A percentile compares a stretch with the other conserved stretches of the same genome.
phyloP scores from a whole-genome alignment of 1,140 invertebrate genomes.

The Zelostemma sp. region DNA sequence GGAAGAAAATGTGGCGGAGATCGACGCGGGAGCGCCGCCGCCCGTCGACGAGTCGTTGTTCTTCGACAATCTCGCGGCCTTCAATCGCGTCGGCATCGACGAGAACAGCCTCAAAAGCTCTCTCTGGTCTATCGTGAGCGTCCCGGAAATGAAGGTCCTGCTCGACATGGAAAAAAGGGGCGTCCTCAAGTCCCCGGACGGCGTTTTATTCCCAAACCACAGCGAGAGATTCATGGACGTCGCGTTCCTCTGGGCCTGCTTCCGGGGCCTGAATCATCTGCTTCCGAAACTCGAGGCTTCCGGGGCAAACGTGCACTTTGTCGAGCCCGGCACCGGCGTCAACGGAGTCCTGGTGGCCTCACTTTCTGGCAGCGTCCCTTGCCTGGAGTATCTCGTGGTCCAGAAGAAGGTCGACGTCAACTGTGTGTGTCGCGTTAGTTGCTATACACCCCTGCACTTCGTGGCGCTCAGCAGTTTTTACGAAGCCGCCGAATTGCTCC shows the following conservation, averaged over 20 bases:
- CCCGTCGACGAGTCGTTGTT: conserved; percentile 63
- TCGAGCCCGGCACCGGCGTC: conserved; percentile 60
- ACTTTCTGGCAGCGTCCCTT: conserved; percentile 54
- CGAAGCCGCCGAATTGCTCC: conserved; percentile 69
- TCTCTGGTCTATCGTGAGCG: conserved; percentile 62
- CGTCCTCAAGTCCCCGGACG: conserved; percentile 21
- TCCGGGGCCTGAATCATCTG: conserved; percentile 55
- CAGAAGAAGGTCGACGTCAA: conserved; percentile 57
- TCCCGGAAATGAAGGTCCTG: conserved; percentile 61
- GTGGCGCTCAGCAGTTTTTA: conserved; percentile 72
- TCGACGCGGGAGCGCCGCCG: conserved; percentile 63
- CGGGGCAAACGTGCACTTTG: conserved; percentile 53
- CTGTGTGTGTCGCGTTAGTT: conserved; percentile 62
- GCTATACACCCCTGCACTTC: conserved; percentile 74
- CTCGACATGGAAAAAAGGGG: conserved; percentile 64
- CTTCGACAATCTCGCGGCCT: conserved; percentile 62
- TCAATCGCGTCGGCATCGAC: conserved; percentile 61
- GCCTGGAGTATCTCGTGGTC: conserved; percentile 60
- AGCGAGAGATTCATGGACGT: conserved; percentile 53
- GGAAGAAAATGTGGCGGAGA: conserved; percentile 51
- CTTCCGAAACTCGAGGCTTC: conserved; percentile 55
- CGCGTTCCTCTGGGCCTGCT: conserved; percentile 62
- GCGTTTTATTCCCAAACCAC: conserved; percentile 15
- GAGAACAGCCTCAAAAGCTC: conserved; percentile 63
- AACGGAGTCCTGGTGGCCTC: conserved; percentile 58